Evolutionary conservation across 2,888 invertebrate genomes (phyloP).

Genomic region (Beris chalybata): DNA sequence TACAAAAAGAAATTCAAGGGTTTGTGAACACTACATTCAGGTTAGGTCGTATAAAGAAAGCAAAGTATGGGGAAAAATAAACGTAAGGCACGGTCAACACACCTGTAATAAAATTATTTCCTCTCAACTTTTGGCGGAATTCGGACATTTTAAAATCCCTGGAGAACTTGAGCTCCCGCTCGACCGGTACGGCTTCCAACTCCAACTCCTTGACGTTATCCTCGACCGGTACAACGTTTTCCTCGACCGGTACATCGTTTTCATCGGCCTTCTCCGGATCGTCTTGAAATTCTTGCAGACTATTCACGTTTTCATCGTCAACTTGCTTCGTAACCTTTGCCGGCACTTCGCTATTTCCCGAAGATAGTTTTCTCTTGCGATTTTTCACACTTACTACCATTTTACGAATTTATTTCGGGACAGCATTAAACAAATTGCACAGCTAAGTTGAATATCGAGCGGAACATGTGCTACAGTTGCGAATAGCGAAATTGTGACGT

Average conservation of each 20-base stretch:
- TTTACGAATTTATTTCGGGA: not conserved
- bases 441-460: no score
- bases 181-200: constrained; percentile 33
- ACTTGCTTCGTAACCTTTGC: constrained; percentile 28
- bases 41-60: no score
- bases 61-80: no score
- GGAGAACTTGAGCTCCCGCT: constrained; percentile 45
- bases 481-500: not conserved
- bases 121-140: constrained; percentile 62
- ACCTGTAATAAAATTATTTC: constrained; percentile 63
- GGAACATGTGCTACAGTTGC: not conserved
- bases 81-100: no score
- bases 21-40: no score
- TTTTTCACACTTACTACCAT: not conserved
- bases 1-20: no score
- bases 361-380: constrained; percentile 51
- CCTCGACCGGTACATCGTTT: not conserved
- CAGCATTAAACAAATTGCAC: not conserved
- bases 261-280: not conserved
- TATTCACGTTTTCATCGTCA: not conserved
- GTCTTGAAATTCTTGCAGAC: not conserved
- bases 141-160: constrained; percentile 62
- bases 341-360: constrained; percentile 47
- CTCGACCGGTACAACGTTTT: not conserved
- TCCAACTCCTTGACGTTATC: constrained; percentile 28